Evolutionary conservation across 2,797 vertebrate genomes (phyloP), one percentile per base, ranked within the genome.

Genomic region (Coreius guichenoti): DNA sequence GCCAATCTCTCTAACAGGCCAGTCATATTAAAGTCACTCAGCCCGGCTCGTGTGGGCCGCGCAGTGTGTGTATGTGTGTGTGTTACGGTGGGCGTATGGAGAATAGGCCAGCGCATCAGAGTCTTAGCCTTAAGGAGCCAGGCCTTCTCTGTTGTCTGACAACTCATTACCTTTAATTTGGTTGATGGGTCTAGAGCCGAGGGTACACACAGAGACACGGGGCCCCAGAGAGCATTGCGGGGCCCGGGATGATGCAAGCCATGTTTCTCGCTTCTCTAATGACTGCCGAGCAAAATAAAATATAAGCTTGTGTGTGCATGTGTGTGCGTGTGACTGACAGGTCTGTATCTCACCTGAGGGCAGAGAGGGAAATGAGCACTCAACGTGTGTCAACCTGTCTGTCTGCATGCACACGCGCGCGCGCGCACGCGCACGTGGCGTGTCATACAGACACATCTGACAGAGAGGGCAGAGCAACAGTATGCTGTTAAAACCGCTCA

Each of bases 121-220:
- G 91, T 87, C 89, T 86, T 87, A 88, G 92, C 92, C 93, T 91
- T 87, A 88, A 94, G 93, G 89, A 93, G 93, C 91, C 87, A 90
- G 90, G 82, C 77, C 86, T 80, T 76, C 69, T 80, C 89, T 63
- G 91, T 90, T 92, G 92, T 87, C 93, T 95, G 95, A 95, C 95
- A 95, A 94, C 93, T 95, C 94, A 93, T 96, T 96, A 95, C 94
- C 93, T 94, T 93, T 95, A 94, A 95, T 96, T 94, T 95, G 90
- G 91, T 90, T 95, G 95, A 95, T 90, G 91, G 94, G 90, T 91
- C 39, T 92, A 90, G 89, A 90, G 91, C 93, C 92, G 89, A 78
- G 92, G 91, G 90, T 84, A 78, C 90, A 90, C 89, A 87, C 82
- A 87, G 74, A 84, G 51, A 76, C 89, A 89, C 89, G 88, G 67